Base-by-base conservation (phyloP, 53 echinoderm and acorn worm species). In the Arbacia lixula region DNA sequence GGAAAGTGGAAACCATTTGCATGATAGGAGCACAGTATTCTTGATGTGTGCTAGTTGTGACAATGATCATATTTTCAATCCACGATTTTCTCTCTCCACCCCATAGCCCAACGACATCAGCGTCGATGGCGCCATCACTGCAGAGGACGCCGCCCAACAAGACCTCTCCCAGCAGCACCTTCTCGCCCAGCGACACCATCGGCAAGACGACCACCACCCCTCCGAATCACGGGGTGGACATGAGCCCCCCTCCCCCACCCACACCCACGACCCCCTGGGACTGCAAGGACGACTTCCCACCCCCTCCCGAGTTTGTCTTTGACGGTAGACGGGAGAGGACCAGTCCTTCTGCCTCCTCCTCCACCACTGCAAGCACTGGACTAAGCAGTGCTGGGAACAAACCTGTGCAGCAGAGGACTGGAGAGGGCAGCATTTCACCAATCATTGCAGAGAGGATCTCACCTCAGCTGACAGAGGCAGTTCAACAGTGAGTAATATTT, bases 211-310 rank as follows among this genome's bases (percentile, higher is more conserved):
- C 31, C 22, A 60, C 35, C 22, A 22, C 58, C 60, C 38, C 75
- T 1, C 6, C 34, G n/a, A 3, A 54, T 19, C 75, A 53, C 37
- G 79, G 25, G 16, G 33, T 58, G 5, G 79, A 60, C 60, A 25
- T 78, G 25, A 78, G 79, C 60, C 79, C 79, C 60, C 79, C 61
- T 38, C 79, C 79, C 9, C 76, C 79, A 40, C 79, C 79, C 41
- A 78, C 79, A 1, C 79, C 79, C 28, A 26, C 60, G 11, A 27
- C 79, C 40, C 79, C 79, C 12, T 60, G 39, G 25, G 79, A 78
- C 6, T 12, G 27, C 27, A 54, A 4, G 42, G 37, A 33, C 31
- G 53, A 60, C 39, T 60, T 60, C 58, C 79, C 79, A 36, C 79
- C 79, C 42, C 79, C 79, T 3, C 60, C 60, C 0, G 79, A 78